A percentile compares a stretch with the other conserved stretches of the same genome.
Conservation (phyloP, 2,797 vertebrate species). For the Merluccius polli region DNA sequence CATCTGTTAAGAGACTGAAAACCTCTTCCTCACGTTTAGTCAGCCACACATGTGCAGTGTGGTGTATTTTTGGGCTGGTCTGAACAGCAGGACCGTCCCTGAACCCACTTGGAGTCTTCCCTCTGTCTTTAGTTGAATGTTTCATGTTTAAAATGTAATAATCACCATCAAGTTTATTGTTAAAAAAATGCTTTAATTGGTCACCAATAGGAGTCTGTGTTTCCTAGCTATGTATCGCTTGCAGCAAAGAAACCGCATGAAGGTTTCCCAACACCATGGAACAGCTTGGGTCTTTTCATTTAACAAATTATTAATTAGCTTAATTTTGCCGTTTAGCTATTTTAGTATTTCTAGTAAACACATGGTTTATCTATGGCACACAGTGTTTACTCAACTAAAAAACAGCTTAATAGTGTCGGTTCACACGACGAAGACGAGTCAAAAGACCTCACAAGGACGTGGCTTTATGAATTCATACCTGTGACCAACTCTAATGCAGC, state of each 20-base stretch:
- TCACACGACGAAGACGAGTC: not conserved
- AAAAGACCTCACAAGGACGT: not conserved
- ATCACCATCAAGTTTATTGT: not conserved
- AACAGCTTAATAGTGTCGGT: not conserved
- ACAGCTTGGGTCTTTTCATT: not conserved
- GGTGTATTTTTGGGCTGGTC: not conserved
- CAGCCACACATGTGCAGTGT: not conserved
- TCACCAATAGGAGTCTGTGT: not conserved
- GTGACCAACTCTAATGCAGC: not conserved
- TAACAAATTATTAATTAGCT: not conserved
- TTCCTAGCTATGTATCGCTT: not conserved
- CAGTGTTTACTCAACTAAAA: not conserved
- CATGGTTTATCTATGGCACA: too few species aligned
- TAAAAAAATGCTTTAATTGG: not conserved
- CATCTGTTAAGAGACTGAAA: not conserved
- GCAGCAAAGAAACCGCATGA: not conserved
- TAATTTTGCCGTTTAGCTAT: too few species aligned
- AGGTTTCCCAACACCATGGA: not conserved
- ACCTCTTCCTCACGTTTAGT: not conserved
- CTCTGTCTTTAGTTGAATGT: not conserved
- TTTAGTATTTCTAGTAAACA: not conserved
- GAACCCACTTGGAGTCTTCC: not conserved
- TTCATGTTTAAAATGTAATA: not conserved
- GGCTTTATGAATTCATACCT: not conserved
- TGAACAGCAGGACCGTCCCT: not conserved